Evolutionary conservation across 2,888 invertebrate genomes (phyloP).

Genomic region (Acanthoscelides obtectus): DNA sequence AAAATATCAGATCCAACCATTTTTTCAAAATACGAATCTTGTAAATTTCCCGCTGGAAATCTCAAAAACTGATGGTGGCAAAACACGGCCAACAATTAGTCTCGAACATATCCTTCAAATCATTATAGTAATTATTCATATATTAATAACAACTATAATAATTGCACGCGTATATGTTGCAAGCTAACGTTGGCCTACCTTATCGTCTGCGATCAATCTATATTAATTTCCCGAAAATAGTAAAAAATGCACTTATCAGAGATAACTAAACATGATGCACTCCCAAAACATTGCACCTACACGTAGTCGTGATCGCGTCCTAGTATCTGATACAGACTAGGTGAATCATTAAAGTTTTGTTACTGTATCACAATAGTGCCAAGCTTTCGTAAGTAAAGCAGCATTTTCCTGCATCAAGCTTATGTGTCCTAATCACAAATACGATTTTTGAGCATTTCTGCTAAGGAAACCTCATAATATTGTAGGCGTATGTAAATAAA

Average conservation of each 20-base stretch:
- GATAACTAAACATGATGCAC: not conserved
- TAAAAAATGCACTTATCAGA: not conserved
- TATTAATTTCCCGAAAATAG: not conserved
- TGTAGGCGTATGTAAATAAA: too few relatives aligned
- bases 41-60: not conserved
- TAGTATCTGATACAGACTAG: not conserved
- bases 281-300: not conserved
- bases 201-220: not conserved
- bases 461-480: too few relatives aligned
- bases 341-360: not conserved
- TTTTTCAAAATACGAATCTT: not conserved
- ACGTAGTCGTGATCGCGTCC: not conserved
- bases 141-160: not conserved
- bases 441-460: too few relatives aligned
- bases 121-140: not conserved
- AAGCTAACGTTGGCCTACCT: not conserved
- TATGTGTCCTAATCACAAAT: too few relatives aligned
- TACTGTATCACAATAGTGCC: too few relatives aligned
- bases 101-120: not conserved
- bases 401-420: too few relatives aligned
- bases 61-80: not conserved
- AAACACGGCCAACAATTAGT: not conserved
- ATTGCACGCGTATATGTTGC: not conserved
- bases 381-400: too few relatives aligned
- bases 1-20: not conserved